Conservation (phyloP, 2,888 invertebrate genomes). For the Drosophila planitibia region DNA sequence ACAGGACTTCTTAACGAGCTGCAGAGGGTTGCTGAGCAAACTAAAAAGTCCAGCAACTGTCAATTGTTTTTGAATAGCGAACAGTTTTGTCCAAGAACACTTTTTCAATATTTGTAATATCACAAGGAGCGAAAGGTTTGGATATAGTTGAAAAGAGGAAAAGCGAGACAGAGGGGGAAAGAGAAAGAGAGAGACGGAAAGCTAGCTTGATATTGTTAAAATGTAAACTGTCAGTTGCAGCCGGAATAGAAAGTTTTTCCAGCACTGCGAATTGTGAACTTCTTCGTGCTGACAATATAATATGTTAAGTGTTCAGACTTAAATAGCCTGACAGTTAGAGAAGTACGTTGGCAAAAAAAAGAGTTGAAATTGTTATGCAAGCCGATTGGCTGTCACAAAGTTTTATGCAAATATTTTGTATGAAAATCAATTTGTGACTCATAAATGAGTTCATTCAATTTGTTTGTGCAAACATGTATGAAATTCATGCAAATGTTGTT, state of each 20-base stretch:
- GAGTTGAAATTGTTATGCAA: conserved; percentile 14
- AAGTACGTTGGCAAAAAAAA: neutral
- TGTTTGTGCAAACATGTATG: conserved; percentile 13
- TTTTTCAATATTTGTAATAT: conserved; percentile 5
- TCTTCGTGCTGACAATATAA: conserved; percentile 9
- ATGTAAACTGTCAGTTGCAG: conserved; percentile 55
- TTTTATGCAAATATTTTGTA: conserved; percentile 37
- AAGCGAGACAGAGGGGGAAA: neutral
- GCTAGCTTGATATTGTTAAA: conserved; percentile 31
- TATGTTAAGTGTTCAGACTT: conserved; percentile 28
- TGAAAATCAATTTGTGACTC: conserved; percentile 17
- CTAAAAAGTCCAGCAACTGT: conserved; percentile 23
- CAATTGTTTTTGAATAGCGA: conserved; percentile 46
- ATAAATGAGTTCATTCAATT: conserved; percentile 36
- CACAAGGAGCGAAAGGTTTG: neutral
- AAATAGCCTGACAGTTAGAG: conserved; percentile 22
- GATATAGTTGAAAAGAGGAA: neutral
- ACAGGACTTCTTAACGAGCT: neutral
- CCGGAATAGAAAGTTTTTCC: conserved; percentile 43
- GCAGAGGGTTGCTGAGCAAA: neutral
- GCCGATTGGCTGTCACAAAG: conserved; percentile 31
- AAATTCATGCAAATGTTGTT: conserved; percentile 5
- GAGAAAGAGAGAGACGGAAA: neutral
- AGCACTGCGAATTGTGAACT: neutral
- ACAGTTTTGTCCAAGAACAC: conserved; percentile 5